Evolutionary conservation across 2,797 vertebrate species (phyloP).

Genomic region (Hippocampus kuda): DNA sequence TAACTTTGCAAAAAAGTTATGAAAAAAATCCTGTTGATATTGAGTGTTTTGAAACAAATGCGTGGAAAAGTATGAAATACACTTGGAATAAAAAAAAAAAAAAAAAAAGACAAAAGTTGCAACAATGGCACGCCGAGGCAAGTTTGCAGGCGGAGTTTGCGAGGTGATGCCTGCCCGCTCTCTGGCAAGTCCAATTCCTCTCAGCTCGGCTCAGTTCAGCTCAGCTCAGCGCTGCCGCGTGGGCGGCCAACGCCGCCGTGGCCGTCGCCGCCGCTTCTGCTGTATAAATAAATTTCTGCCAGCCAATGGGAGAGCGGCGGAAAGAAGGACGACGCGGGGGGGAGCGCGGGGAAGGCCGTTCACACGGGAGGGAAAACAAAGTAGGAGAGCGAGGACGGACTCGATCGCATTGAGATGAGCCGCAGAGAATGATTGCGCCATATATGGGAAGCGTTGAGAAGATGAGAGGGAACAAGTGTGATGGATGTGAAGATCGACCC

Average conservation of each 20-base stretch:
- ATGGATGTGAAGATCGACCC: conserved; percentile 47
- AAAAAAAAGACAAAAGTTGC: neutral
- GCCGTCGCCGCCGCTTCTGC: conserved; percentile 16
- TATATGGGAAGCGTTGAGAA: conserved; percentile 56
- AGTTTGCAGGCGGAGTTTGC: conserved; percentile 46
- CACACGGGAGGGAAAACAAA: conserved; percentile 23
- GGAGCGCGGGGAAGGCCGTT: conserved; percentile 22
- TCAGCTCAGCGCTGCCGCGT: conserved; percentile 56
- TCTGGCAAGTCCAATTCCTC: conserved; percentile 69
- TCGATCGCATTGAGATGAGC: neutral
- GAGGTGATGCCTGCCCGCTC: conserved; percentile 62
- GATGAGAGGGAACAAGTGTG: conserved; percentile 43
- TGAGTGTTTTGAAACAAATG: neutral
- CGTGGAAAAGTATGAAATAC: neutral
- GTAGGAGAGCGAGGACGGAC: conserved; percentile 11
- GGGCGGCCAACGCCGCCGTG: conserved; percentile 35
- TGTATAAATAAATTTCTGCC: conserved; percentile 68
- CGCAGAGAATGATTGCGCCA: conserved; percentile 52
- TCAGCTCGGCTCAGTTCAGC: conserved; percentile 19
- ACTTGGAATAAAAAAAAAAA: neutral
- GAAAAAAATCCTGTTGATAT: no score
- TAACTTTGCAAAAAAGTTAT: no score
- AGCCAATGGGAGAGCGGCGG: conserved; percentile 46
- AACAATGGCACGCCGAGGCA: conserved; percentile 22
- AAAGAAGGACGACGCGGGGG: conserved; percentile 35